Percentiles rank a stretch among this genome's conserved stretches.
These are phyloP conservation scores for Heliconius congener DNA, from an alignment of 1,140 invertebrate genomes.

Conservation along the genomic window DNA sequence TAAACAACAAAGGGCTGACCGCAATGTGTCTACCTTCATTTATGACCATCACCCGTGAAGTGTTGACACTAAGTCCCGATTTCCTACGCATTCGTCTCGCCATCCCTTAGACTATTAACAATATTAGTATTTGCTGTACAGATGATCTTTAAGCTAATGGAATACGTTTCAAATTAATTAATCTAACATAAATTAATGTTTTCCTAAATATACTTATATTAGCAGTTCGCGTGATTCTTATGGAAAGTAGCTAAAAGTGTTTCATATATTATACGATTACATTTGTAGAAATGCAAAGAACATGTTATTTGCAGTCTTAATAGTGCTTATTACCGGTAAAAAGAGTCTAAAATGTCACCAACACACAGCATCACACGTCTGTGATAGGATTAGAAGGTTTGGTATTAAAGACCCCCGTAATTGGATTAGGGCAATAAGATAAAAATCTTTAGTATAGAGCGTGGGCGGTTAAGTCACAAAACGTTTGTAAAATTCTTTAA, in stretches of 20 bases:
- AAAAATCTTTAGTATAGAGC: constrained; percentile 37
- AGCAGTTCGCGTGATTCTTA: neutral
- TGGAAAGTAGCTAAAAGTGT: neutral
- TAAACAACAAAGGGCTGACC: constrained; percentile 55
- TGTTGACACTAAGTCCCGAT: constrained; percentile 73
- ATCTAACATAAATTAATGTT: neutral
- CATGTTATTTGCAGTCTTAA: constrained; percentile 2
- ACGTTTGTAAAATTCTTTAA: constrained; percentile 31
- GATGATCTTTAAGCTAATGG: constrained; percentile 27
- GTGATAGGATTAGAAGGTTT: constrained; percentile 39
- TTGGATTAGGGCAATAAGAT: constrained; percentile 41
- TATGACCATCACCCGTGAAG: constrained; percentile 60
- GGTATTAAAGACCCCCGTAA: constrained; percentile 36
- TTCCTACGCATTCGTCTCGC: constrained; percentile 61
- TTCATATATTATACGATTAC: constrained; percentile 5
- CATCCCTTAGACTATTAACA: constrained; percentile 45
- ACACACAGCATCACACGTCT: neutral
- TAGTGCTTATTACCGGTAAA: constrained; percentile 5
- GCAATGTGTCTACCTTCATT: constrained; percentile 56
- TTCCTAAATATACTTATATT: constrained; percentile 7
- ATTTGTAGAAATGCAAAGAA: neutral
- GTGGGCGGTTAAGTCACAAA: constrained; percentile 37
- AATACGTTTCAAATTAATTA: constrained; percentile 41
- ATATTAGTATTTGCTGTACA: constrained; percentile 23
- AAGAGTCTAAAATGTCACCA: constrained; percentile 20